Conservation (phyloP, 2,888 invertebrate species). For the Amiota minor region DNA sequence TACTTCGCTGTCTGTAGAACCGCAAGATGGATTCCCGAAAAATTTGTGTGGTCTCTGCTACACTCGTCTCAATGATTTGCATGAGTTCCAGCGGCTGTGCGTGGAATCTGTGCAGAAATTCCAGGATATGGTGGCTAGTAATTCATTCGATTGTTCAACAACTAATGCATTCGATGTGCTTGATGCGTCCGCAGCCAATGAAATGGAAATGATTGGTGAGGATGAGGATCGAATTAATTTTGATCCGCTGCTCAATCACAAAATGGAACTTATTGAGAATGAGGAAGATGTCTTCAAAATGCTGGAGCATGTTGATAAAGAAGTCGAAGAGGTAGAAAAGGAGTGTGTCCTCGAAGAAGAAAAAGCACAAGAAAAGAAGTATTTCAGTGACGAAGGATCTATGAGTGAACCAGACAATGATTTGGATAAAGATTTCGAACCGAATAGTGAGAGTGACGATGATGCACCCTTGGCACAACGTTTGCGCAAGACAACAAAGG, state of each 20-base stretch:
- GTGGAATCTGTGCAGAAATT: constrained; percentile 67
- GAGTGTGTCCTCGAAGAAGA: constrained; percentile 20
- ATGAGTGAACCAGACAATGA: constrained; percentile 63
- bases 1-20: constrained; percentile 68
- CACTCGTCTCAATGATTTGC: constrained; percentile 64
- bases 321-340: constrained; percentile 62
- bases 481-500: constrained; percentile 41
- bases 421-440: constrained; percentile 60
- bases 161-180: constrained; percentile 59
- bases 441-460: constrained; percentile 61
- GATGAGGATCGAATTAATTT: constrained; percentile 65
- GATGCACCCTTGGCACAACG: constrained; percentile 65
- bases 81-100: constrained; percentile 68
- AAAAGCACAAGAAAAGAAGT: constrained; percentile 33
- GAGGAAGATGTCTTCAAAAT: constrained; percentile 70
- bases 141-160: constrained; percentile 53
- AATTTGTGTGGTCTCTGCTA: constrained; percentile 67
- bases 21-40: constrained; percentile 69
- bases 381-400: constrained; percentile 52
- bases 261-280: constrained; percentile 67
- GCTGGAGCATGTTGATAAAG: constrained; percentile 67
- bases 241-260: constrained; percentile 65
- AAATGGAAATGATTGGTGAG: constrained; percentile 53
- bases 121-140: constrained; percentile 60
- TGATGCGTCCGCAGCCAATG: constrained; percentile 53